Evolutionary conservation across 2,888 invertebrate species (phyloP), one percentile per base, ranked within the genome.

Genomic region (Scaeva pyrastri): DNA sequence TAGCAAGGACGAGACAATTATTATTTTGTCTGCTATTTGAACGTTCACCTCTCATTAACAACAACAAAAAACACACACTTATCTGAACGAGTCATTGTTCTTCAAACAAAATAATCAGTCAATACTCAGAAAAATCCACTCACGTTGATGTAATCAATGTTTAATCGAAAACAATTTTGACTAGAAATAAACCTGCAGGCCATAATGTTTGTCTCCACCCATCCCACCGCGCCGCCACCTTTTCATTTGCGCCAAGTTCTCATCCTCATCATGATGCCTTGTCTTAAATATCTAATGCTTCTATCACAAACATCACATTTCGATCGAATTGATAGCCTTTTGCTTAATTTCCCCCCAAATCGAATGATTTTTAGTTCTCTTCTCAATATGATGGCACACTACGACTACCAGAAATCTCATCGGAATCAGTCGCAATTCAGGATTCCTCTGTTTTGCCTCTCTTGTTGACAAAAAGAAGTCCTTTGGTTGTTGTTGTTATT

Each of bases 291-390:
- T 31, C 8, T 84, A 84, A 84, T 83, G 73, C 70, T 68, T 55
- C 73, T 45, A 83, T 84, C 74, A 71, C 79, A 74, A 79, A 84
- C 75, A 85, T 60, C 75, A 80, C 75, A 80, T 76, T 73, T 80
- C 68, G 68, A 68, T 77, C 62, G 73, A 80, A 76, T 80, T 80
- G 81, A 85, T 85, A 68, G 80, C 62, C 72, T 80, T 76, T 85
- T 81, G 85, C 85, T 76, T 85, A 76, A 85, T 85, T 85, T 80
- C 56, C 76, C 58, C 56, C 73, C 21, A 66, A 85, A 80, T 85
- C 80, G 76, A 79, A 79, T 78, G 79, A 75, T 79, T 79, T 79
- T 71, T 58, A 58, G 52, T 58, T n/a, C 41, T 64, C 48, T 58
- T n/a, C 41, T 64, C 48, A 64, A 64, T 64, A 64, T 48, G 48